Evolutionary conservation across 2,888 invertebrate genomes (phyloP), one percentile per base, ranked within the genome.

Genomic region (Thecocarcelia acutangulata): DNA sequence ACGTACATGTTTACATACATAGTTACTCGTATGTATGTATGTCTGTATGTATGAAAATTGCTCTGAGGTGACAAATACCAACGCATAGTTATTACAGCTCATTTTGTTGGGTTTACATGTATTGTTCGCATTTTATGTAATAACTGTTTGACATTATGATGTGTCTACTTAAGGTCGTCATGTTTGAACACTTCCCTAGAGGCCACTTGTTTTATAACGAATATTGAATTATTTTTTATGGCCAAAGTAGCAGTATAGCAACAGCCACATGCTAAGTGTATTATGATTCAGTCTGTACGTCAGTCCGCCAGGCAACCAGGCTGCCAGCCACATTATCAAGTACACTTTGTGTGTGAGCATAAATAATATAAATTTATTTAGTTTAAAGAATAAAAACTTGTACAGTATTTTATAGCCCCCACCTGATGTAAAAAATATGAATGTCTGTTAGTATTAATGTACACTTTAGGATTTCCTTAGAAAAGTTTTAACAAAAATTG

Each of bases 51-150:
- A 28, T 28, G 21, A 33, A 17, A 11, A 15, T 24, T 59, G 48
- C 54, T 13, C 44, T 54, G 64, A 83, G 80, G 78, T 79, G 83
- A 70, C 69, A 83, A 78, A 80, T 80, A 78, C 80, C 70, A 75
- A 77, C 72, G 83, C 79, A 75, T 42, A 56, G 80, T 54, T 54
- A 69, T 37, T 37, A 44, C 42, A 28, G 13, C 46, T 54, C 52
- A 52, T 48, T 75, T 54, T 28, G 44, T 12, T 19, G 2, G 37
- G 24, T 52, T 44, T 72, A 33, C 37, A 11, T 46, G 21, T 66
- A 58, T 74, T 78, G 75, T 74, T 33, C 37, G 64, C 28, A 73
- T 78, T 66, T 56, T 61, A 44, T 77, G 76, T 74, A 73, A 69
- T 79, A 76, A 70, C 56, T 75, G 28, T 73, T 63, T 80, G 64